Evolutionary conservation across 2,113 vertebrate species (phyloP).

Genomic region (Dipodomys ordii): DNA sequence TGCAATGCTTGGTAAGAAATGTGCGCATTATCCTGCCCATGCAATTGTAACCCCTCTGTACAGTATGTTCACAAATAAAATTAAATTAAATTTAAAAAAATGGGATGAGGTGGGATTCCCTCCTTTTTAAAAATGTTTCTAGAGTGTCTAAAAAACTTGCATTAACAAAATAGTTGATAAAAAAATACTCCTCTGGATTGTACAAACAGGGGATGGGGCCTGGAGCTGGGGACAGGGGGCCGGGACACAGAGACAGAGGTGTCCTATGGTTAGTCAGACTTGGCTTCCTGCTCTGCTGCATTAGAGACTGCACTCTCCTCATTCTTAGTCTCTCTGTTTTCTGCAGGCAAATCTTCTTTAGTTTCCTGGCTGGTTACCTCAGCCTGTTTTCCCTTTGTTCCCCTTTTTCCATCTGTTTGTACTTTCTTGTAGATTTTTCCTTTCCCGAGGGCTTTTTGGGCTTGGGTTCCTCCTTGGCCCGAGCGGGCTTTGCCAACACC

Average conservation of each 20-base stretch:
- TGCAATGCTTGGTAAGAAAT: too few species aligned
- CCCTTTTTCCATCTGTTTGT: constrained; percentile 74
- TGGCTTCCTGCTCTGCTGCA: constrained; percentile 90
- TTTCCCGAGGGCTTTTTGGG: constrained; percentile 33
- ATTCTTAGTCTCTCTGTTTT: constrained; percentile 93
- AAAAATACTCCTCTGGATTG: constrained; percentile 99
- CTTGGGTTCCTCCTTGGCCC: too few species aligned
- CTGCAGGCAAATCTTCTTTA: constrained; percentile 90
- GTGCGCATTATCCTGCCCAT: too few species aligned
- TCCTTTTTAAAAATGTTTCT: constrained; percentile 91
- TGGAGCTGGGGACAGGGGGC: constrained; percentile 85
- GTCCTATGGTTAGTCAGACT: constrained; percentile 88
- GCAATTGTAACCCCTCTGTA: too few species aligned
- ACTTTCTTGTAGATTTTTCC: constrained; percentile 89
- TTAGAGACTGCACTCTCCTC: constrained; percentile 91
- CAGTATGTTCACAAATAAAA: too few species aligned
- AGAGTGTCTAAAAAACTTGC: constrained; percentile 94
- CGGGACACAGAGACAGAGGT: constrained; percentile 84
- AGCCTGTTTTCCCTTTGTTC: constrained; percentile 91
- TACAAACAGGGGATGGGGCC: constrained; percentile 88
- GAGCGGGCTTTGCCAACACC: too few species aligned
- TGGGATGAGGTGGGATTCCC: constrained; percentile 84
- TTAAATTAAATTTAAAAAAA: too few species aligned
- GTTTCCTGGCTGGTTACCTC: constrained; percentile 89
- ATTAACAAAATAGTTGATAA: constrained; percentile 88